Evolutionary conservation across 2,113 vertebrate genomes (phyloP).

Genomic region (Galbula dea): DNA sequence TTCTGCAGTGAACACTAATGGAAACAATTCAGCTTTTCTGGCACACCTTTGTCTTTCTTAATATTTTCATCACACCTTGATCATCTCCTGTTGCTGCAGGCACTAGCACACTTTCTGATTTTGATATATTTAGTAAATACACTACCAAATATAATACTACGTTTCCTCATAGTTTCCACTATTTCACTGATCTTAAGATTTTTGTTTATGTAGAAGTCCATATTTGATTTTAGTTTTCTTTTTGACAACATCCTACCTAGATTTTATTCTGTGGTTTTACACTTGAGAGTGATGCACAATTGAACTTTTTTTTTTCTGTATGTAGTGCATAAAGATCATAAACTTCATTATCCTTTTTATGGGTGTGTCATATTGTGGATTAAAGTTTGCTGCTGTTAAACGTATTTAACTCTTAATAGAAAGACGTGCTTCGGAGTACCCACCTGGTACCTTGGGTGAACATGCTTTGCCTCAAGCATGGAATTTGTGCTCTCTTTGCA

Average conservation of each 20-base stretch:
- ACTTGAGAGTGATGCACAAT: background rate
- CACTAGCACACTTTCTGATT: background rate
- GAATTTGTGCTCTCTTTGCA: background rate
- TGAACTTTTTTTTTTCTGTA: background rate
- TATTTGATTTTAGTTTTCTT: background rate
- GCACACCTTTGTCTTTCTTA: background rate
- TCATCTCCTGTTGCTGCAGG: background rate
- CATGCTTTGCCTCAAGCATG: background rate
- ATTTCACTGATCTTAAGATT: background rate
- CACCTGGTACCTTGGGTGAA: background rate
- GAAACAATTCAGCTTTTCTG: background rate
- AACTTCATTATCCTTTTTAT: background rate
- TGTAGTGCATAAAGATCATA: background rate
- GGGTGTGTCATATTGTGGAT: background rate
- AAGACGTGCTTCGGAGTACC: background rate
- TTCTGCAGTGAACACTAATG: background rate
- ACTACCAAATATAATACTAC: background rate
- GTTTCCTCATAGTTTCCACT: background rate
- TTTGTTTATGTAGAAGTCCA: background rate
- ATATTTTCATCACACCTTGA: background rate
- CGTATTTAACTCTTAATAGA: background rate
- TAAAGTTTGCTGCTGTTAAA: background rate
- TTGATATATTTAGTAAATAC: background rate
- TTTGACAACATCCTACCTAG: background rate
- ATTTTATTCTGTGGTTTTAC: background rate